Base-by-base conservation (phyloP, 1,140 invertebrate species). In the Drosophila rufa region DNA sequence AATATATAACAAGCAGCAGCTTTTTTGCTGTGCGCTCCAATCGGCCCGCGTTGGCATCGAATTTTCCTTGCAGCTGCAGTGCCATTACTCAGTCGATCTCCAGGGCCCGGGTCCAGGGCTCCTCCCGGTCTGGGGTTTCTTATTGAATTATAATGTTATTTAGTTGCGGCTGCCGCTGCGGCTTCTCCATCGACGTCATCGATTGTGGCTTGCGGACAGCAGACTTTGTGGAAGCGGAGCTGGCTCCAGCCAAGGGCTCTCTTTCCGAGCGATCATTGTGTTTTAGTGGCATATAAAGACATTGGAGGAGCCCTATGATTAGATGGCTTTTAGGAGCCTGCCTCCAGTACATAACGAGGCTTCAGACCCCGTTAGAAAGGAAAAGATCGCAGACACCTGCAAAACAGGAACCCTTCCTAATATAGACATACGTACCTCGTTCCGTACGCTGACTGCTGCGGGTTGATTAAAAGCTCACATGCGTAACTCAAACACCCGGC, bases 121-220 rank as follows among this genome's bases (percentile, higher is more conserved):
- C 69, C 70, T 74, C 68, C 55, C 38, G 70, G 55, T 73, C 55
- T 53, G 58, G 48, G 69, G 59, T 51, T 56, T 69, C 68, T 90
- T 91, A 90, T 90, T 90, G 85, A 90, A 90, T 90, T 90, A 85
- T 90, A 90, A 85, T 90, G 86, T 76, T 82, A 79, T 89, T 89
- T 75, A 62, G 66, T 45, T 62, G 45, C 46, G 42, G 47, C 40
- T 56, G 19, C 69, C 48, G 40, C 47, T 51, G 57, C 46, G 48
- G 46, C 60, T 22, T 33, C 75, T 74, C 58, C 57, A 57, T 66
- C 79, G 75, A 82, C 83, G 83, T 87, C 83, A 86, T 87, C 62
- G 58, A 58, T 27, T 45, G 38, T 43, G 42, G 46, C 30, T 43
- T 30, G 56, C 40, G 62, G 75, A 64, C 74, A 22, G 57, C 45